phyloP scores from a whole-genome alignment of 2,888 invertebrate species.

The Amblyteles armatorius region DNA sequence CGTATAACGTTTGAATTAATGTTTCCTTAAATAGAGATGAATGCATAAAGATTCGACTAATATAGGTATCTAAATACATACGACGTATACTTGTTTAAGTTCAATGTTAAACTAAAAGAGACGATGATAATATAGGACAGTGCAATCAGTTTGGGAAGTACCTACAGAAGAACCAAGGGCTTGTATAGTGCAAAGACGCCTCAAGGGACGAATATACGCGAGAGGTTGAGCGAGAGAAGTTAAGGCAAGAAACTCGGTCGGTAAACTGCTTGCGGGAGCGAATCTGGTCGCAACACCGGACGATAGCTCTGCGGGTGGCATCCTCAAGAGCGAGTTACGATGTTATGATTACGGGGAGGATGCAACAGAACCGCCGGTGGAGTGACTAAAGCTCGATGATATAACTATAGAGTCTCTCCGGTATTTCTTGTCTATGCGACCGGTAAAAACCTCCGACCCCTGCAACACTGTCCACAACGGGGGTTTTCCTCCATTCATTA shows the following conservation, averaged over 20 bases:
- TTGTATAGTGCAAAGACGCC: conserved; percentile 56
- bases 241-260: conserved; percentile 39
- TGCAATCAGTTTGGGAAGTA: background rate
- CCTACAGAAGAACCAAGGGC: conserved; percentile 67
- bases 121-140: background rate
- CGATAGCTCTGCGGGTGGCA: conserved; percentile 37
- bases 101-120: background rate
- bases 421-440: conserved; percentile 11
- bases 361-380: conserved; percentile 28
- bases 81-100: background rate
- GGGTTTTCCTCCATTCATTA: conserved; percentile 26
- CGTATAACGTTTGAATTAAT: background rate
- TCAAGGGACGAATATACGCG: conserved; percentile 46
- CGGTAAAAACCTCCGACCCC: conserved; percentile 16
- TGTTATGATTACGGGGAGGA: conserved; percentile 76
- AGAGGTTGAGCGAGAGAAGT: conserved; percentile 35
- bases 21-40: background rate
- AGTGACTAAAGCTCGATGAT: conserved; percentile 19
- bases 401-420: background rate
- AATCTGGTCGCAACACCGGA: conserved; percentile 30
- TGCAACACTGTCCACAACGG: conserved; percentile 20
- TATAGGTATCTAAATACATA: background rate
- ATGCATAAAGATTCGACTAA: background rate
- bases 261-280: conserved; percentile 18
- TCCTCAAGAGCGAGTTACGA: conserved; percentile 50